Evolutionary conservation across 92 coral and sea anemone genomes (phyloP).

Genomic region (Umimayanthus chanpuru): DNA sequence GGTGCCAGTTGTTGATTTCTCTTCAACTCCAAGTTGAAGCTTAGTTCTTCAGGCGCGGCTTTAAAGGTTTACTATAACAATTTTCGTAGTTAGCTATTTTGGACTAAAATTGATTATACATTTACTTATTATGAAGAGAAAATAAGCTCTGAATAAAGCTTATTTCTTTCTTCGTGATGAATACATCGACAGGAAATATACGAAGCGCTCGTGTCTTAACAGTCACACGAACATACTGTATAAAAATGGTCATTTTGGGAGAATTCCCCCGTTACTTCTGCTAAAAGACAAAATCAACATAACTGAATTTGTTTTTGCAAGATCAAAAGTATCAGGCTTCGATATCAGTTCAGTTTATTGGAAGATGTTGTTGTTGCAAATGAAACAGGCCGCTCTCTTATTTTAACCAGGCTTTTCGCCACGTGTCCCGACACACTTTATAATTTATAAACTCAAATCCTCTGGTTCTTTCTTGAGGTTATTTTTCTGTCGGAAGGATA

Average conservation of each 20-base stretch:
- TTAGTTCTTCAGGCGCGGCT: neutral
- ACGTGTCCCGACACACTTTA: slow-evolving; percentile 35
- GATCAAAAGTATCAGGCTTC: slow-evolving; percentile 7
- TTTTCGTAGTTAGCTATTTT: neutral
- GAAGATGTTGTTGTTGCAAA: slow-evolving; percentile 8
- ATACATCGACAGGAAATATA: too few species aligned
- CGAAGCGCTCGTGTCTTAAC: neutral
- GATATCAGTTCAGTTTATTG: neutral
- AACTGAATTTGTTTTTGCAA: neutral
- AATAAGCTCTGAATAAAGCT: neutral
- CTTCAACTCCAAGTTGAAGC: neutral
- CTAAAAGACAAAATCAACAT: slow-evolving; percentile 3
- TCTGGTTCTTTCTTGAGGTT: slow-evolving; percentile 2
- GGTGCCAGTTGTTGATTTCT: slow-evolving; percentile 3
- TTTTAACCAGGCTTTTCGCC: slow-evolving; percentile 22
- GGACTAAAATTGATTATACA: neutral
- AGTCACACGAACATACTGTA: neutral
- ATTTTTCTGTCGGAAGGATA: neutral
- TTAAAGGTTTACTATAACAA: neutral
- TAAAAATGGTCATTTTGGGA: neutral
- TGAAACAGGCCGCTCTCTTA: neutral
- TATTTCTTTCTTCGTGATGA: slow-evolving; percentile 1
- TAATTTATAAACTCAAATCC: slow-evolving; percentile 30
- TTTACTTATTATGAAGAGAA: neutral
- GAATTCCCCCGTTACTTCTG: neutral